Percentiles rank a stretch among this genome's conserved stretches.
Evolutionary conservation across 2,113 vertebrate species (phyloP).

Genomic region (Elanoides forficatus): DNA sequence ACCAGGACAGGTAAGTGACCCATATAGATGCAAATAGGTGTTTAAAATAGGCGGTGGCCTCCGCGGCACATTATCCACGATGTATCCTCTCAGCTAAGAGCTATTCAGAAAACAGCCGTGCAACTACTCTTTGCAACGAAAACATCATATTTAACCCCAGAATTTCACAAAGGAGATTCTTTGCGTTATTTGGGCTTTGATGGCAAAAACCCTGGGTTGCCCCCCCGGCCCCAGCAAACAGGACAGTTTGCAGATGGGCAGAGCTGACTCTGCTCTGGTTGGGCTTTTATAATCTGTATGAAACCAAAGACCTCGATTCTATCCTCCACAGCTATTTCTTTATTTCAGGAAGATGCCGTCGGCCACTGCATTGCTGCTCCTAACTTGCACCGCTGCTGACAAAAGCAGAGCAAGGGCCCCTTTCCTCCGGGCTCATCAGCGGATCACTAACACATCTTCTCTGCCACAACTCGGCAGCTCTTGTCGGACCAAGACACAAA

Average conservation of each 20-base stretch:
- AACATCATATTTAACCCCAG: not conserved
- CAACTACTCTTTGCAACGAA: not conserved
- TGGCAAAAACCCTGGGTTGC: not conserved
- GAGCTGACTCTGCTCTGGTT: not conserved
- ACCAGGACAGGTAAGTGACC: not conserved
- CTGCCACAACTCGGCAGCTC: not conserved
- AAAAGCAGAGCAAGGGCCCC: not conserved
- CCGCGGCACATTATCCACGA: accelerated
- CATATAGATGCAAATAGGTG: not conserved
- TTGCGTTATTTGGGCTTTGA: not conserved
- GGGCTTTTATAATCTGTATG: not conserved
- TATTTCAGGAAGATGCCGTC: not conserved
- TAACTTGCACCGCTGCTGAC: not conserved
- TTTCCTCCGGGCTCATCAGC: not conserved
- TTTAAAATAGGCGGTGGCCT: not conserved
- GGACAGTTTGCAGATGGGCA: not conserved
- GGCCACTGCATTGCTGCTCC: not conserved
- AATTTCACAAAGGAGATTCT: not conserved
- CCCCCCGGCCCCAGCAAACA: not conserved
- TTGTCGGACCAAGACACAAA: not conserved
- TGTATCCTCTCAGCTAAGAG: not conserved
- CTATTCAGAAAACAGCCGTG: not conserved
- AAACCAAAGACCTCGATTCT: not conserved
- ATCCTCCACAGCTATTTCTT: not conserved
- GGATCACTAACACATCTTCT: not conserved